Percentiles rank a stretch among this genome's conserved stretches.
Evolutionary conservation across 1,140 invertebrate genomes (phyloP).

Genomic region (Dryas iulia): DNA sequence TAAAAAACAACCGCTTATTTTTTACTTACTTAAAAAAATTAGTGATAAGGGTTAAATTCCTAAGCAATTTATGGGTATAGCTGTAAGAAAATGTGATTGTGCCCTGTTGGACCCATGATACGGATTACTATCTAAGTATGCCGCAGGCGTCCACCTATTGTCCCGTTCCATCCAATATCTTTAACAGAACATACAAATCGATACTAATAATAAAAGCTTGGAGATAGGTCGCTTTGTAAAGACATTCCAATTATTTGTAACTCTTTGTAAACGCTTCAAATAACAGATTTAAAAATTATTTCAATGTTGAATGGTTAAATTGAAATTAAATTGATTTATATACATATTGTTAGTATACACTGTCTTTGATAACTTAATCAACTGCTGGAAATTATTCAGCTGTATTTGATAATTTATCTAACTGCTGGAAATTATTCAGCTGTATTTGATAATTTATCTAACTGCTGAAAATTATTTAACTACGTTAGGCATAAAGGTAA

Average conservation of each 20-base stretch:
- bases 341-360: neutral
- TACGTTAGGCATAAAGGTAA: no score
- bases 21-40: constrained; percentile 15
- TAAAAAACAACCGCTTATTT: neutral
- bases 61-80: constrained; percentile 18
- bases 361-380: neutral
- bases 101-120: constrained; percentile 15
- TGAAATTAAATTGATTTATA: neutral
- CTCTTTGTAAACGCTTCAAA: neutral
- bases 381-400: no score
- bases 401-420: neutral
- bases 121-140: constrained; percentile 32
- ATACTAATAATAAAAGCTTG: constrained; percentile 20
- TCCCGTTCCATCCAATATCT: constrained; percentile 29
- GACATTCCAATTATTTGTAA: constrained; percentile 14
- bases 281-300: neutral
- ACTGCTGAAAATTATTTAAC: no score
- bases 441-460: neutral
- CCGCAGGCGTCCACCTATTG: constrained; percentile 29
- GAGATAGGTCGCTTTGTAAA: constrained; percentile 9
- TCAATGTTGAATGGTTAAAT: neutral
- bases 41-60: constrained; percentile 21
- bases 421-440: no score
- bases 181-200: constrained; percentile 21
- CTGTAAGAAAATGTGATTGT: constrained; percentile 33